Base-by-base conservation (phyloP, 2,888 invertebrate genomes). In the Coecobrya sp. region DNA sequence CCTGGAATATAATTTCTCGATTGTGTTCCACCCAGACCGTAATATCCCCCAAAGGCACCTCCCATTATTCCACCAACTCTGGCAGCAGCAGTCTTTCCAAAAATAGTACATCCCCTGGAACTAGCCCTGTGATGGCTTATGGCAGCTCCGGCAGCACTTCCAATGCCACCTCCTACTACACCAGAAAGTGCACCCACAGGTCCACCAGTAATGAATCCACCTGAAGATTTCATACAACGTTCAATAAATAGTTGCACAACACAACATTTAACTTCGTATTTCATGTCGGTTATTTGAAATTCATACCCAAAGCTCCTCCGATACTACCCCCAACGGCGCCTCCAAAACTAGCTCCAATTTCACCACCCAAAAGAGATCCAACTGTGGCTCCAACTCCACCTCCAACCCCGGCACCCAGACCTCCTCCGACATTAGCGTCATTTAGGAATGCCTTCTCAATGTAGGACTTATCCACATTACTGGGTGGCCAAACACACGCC, bases 191-290 rank as follows among this genome's bases (percentile, higher is more conserved):
- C 30, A 3, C 68, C 68, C 16, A 36, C n/a, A n/a, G 68, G 68
- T 36, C 68, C 68, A n/a, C 68, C 68, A 16, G 68, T 68, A 16
- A 36, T 16, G 36, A 68, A 68, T 11, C 68, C 68, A 27, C 68
- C 68, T 68, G 13, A 42, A 42, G 4, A 7, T 42, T 42, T 10
- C 42, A 42, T 7, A 42, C 4, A 42, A 42, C 42, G 42, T 42
- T 42, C 42, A 42, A 30, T 27, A n/a, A n/a, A n/a, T n/a, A n/a
- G n/a, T n/a, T n/a, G n/a, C n/a, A n/a, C n/a, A n/a, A n/a, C n/a
- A n/a, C n/a, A n/a, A n/a, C n/a, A 65, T 65, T 27, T n/a, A n/a
- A 1, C 19, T n/a, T 19, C 19, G 8, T 27, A 65, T 4, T 27
- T 65, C 0, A 13, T n/a, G n/a, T n/a, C n/a, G 5, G 3, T 65